These are phyloP conservation scores for Norana najaformis DNA, from an alignment of 2,888 invertebrate genomes.

Conservation along the genomic window DNA sequence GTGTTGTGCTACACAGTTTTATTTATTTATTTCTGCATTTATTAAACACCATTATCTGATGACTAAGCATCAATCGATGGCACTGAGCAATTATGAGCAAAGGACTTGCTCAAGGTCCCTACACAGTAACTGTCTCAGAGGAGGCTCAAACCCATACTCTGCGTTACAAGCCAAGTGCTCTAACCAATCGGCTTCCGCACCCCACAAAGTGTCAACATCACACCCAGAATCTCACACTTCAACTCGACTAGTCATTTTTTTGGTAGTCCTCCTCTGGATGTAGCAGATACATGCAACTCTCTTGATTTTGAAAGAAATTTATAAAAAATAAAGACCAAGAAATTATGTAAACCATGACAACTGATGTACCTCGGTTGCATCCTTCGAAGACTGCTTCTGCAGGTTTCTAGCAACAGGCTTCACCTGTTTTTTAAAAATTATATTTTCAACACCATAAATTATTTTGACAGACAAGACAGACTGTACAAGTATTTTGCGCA, in stretches of 20 bases:
- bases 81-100: too few species aligned
- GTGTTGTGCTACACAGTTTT: too few species aligned
- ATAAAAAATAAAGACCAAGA: background rate
- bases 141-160: too few species aligned
- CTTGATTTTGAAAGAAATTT: background rate
- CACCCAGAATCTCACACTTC: background rate
- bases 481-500: background rate
- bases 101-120: too few species aligned
- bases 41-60: too few species aligned
- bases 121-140: too few species aligned
- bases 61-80: too few species aligned
- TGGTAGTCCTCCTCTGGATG: background rate
- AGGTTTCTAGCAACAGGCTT: background rate
- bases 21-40: too few species aligned
- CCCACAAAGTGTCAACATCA: background rate
- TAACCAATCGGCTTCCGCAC: too few species aligned
- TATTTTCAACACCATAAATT: background rate
- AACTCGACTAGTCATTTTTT: too few species aligned
- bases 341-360: background rate
- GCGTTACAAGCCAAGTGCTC: too few species aligned
- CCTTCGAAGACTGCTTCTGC: background rate
- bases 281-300: background rate
- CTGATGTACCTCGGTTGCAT: background rate
- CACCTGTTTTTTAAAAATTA: background rate
- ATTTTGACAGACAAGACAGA: background rate